Base-by-base conservation (phyloP, 2,113 vertebrate genomes). In the Mus pahari region DNA sequence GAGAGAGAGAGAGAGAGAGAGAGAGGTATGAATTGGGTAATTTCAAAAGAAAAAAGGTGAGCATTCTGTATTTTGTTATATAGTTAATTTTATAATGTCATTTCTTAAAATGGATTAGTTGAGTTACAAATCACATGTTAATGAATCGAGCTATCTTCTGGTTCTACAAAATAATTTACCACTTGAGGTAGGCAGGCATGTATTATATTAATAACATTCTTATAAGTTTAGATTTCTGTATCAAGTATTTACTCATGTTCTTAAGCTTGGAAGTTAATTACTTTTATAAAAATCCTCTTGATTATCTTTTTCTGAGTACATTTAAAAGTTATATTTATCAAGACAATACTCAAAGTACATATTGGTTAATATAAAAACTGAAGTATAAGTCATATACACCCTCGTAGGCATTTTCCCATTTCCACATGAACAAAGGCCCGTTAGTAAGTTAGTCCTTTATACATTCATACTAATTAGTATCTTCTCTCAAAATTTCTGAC, bases 241-340 rank as follows among this genome's bases (percentile, higher is more conserved):
- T 53, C 28, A 73, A 86, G 45, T 22, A 81, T 86, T 73, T 24
- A 45, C 17, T 60, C 33, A 60, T 53, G 39, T 66, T 17, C 22
- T 90, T 93, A 96, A 90, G 62, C 26, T n/a, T 62, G 45, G 66
- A 91, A 74, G 28, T 62, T 64, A 90, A 73, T 2, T 62, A 78
- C 28, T 36, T 22, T 78, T 22, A 12, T 55, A 55, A 64, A 71
- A 62, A 84, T 90, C 19, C 28, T 88, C 2, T 48, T 14, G 90
- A 55, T 79, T 84, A 17, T 20, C 39, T 91, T 93, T 90, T 19
- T 31, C 3, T 28, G 79, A 73, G 24, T 22, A 36, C 17, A 77
- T 36, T 79, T 53, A 73, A 93, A 93, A 53, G 31, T 58, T 86
- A 64, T 36, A 73, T 48, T 73, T 84, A 42, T 89, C 39, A 66